Base-by-base conservation (phyloP, 1,140 invertebrate species). In the Neotoxoptera formosana region DNA sequence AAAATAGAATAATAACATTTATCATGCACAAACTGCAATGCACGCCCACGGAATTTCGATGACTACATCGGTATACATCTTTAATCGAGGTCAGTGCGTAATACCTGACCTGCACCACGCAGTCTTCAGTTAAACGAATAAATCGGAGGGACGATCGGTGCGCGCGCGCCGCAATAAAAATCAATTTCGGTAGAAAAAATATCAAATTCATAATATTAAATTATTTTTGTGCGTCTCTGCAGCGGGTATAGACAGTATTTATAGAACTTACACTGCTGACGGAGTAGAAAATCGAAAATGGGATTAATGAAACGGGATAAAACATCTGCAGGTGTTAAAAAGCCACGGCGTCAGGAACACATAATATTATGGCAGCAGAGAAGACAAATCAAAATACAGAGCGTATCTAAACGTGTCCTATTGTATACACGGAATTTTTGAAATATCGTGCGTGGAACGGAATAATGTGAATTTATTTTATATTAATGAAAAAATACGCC, bases 391-490 rank as follows among this genome's bases (percentile, higher is more conserved):
- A 20, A 76, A 76, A 76, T n/a, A n/a, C 60, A 14, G 1, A 76
- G 30, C 17, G 14, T 34, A 17, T 67, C 51, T 51, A 51, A 20
- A 51, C 17, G 20, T 6, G 20, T 53, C 51, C 51, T 53, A 53
- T 53, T 53, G n/a, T 34, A n/a, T n/a, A n/a, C n/a, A 76, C 30
- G 14, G 23, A 17, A n/a, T n/a, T 9, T 76, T n/a, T 17, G 30
- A n/a, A n/a, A n/a, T n/a, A 1, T 67, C 56, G 60, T 67, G 30
- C 30, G 14, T 76, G 60, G 14, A n/a, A 34, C 60, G n/a, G 30
- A 76, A 76, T 76, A 76, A n/a, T 76, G 60, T 76, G 60, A 76
- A 76, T 76, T 76, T 76, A 76, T 76, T 76, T 76, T 76, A 76
- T n/a, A 76, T n/a, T 76, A 76, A n/a, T 76, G n/a, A 76, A 76